Evolutionary conservation across 2,797 vertebrate species (phyloP), one percentile per base, ranked within the genome.

Genomic region (Anomalospiza imberbis): DNA sequence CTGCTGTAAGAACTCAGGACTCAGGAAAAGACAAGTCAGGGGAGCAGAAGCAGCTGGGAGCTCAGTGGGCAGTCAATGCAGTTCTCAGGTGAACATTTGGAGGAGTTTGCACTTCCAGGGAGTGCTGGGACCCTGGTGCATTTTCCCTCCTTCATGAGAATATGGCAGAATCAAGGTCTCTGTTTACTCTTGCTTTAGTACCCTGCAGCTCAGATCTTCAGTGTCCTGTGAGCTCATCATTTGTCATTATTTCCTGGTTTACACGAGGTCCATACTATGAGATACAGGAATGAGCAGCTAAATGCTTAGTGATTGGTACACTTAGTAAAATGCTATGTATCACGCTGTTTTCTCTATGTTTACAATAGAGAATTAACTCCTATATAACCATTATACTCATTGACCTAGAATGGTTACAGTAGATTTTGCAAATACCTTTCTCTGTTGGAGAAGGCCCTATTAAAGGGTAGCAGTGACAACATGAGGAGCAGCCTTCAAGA

Each of bases 211-310:
- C 53, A 71, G 22, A 60, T 22, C 26, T 54, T 78, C 67, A 29
- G 0, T 31, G 38, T 55, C 50, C 32, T 2, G 2, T 38, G 40
- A 57, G 31, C 28, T 80, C 21, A 29, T 61, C 12, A n/a, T 34
- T 60, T 91, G 55, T 48, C n/a, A n/a, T 68, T 50, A 10, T 13
- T 7, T 45, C 19, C 29, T 74, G n/a, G 4, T 21, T 91, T 53
- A 7, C 8, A 6, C 20, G 40, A 61, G 26, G 6, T 34, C 22
- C 0, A 0, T 48, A 13, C 29, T 44, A 31, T 55, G 70, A 88
- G 66, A 84, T 58, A 40, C 10, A 68, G 42, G 16, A 65, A 58
- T 10, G 25, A 55, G 13, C 51, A 62, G 32, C 29, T 80, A 60
- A 88, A 45, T 28, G 24, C 20, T 53, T n/a, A 24, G 13, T 36